Conservation (phyloP, 2,113 vertebrate species). For the Plotosus lineatus region DNA sequence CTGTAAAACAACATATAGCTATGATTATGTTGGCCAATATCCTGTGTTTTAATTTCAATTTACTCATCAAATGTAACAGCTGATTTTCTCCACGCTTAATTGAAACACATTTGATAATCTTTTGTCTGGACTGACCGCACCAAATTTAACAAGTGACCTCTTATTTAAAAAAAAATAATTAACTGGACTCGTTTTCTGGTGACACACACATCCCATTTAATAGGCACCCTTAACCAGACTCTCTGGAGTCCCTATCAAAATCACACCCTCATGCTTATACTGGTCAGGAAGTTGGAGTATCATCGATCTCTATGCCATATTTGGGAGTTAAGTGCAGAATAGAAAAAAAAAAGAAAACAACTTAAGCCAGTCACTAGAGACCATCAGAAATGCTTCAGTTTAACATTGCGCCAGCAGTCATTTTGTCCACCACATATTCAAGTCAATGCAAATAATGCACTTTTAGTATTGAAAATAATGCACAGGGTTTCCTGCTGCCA, state of each 20-base stretch:
- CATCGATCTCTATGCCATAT: background rate
- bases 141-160: no score
- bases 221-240: background rate
- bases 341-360: background rate
- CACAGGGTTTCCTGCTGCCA: slow-evolving; percentile 31
- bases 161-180: no score
- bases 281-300: background rate
- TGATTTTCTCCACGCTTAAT: no score
- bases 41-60: no score
- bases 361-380: background rate
- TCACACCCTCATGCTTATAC: background rate
- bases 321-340: background rate
- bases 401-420: background rate
- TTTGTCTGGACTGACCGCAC: no score
- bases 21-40: no score
- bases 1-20: no score
- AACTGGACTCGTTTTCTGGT: no score
- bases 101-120: no score
- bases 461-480: slow-evolving; percentile 42
- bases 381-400: background rate
- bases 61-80: no score
- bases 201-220: background rate
- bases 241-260: background rate
- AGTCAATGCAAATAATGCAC: slow-evolving; percentile 25
- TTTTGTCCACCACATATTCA: background rate